These are phyloP conservation scores for Alentia gelatinosa DNA, from an alignment of 2,888 invertebrate genomes.

Conservation along the genomic window DNA sequence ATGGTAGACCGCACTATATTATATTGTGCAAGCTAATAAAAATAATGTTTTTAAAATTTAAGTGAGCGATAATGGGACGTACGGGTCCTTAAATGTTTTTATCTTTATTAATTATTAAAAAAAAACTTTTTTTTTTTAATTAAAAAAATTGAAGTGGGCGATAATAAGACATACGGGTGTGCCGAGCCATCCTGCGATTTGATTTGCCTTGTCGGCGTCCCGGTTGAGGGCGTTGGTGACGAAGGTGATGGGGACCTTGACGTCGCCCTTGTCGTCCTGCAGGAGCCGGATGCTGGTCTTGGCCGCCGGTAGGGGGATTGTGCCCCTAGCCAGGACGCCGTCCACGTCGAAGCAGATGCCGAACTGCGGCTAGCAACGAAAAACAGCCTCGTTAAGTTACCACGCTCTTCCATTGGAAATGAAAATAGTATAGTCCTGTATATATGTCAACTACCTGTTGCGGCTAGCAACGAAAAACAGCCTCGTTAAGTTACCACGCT, in stretches of 20 bases:
- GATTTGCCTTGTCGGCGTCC: slow-evolving; percentile 75
- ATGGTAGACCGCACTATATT: neutral
- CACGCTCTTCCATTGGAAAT: neutral
- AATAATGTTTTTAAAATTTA: too few relatives aligned
- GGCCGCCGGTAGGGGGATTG: slow-evolving; percentile 75
- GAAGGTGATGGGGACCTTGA: slow-evolving; percentile 78
- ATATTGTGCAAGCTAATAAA: neutral
- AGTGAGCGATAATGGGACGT: too few relatives aligned
- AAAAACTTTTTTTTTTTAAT: too few relatives aligned
- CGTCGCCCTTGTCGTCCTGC: slow-evolving; percentile 72
- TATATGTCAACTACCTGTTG: too few relatives aligned
- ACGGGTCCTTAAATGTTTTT: too few relatives aligned
- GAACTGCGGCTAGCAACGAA: slow-evolving; percentile 74
- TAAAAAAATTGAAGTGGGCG: too few relatives aligned
- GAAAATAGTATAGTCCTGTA: neutral
- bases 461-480: slow-evolving; percentile 68
- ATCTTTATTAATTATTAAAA: too few relatives aligned
- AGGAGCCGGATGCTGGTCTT: slow-evolving; percentile 73
- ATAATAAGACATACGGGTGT: slow-evolving; percentile 72
- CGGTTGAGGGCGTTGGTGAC: slow-evolving; percentile 79
- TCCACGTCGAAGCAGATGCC: slow-evolving; percentile 81
- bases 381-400: neutral
- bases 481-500: neutral
- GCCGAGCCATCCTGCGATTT: slow-evolving; percentile 77
- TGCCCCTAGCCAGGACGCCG: slow-evolving; percentile 79